Evolutionary conservation across 2,797 vertebrate genomes (phyloP).

Genomic region (Ctenochaetus hawaiiensis): DNA sequence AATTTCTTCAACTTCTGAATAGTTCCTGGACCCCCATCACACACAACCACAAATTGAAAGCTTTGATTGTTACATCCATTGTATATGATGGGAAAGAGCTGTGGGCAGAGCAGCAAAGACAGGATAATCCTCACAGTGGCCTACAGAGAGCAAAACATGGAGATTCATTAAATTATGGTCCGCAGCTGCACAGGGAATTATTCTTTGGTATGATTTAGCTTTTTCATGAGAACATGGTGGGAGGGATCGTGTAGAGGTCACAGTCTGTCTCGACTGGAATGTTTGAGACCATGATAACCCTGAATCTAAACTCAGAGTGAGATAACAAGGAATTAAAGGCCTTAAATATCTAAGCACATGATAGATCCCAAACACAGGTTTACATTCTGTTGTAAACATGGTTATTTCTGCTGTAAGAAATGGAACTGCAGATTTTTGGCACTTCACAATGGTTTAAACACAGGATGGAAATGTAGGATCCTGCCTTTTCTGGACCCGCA

Average conservation of each 20-base stretch:
- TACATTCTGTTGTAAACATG: no score
- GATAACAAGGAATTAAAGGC: slow-evolving; percentile 27
- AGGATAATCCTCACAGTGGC: slow-evolving; percentile 8
- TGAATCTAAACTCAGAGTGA: background rate
- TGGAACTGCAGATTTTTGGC: no score
- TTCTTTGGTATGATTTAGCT: slow-evolving; percentile 11
- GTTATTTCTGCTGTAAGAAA: no score
- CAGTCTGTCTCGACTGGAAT: slow-evolving; percentile 26
- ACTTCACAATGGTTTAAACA: no score
- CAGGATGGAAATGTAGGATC: background rate
- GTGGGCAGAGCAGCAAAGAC: slow-evolving; percentile 26
- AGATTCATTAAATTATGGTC: slow-evolving; percentile 22
- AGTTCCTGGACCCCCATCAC: slow-evolving; percentile 26
- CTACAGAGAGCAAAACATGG: slow-evolving; percentile 10
- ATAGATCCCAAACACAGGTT: no score
- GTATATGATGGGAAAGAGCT: slow-evolving; percentile 31
- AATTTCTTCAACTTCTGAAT: slow-evolving; percentile 32
- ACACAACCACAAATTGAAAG: slow-evolving; percentile 6
- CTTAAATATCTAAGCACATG: slow-evolving; percentile 10
- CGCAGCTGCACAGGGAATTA: slow-evolving; percentile 20
- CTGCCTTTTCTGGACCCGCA: background rate
- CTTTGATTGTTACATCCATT: slow-evolving; percentile 19
- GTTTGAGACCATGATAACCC: slow-evolving; percentile 30
- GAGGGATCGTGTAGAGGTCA: slow-evolving; percentile 23
- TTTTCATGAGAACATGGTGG: slow-evolving; percentile 3